These are phyloP conservation scores for Parambassis ranga DNA, from an alignment of 2,797 vertebrate genomes.

Conservation along the genomic window DNA sequence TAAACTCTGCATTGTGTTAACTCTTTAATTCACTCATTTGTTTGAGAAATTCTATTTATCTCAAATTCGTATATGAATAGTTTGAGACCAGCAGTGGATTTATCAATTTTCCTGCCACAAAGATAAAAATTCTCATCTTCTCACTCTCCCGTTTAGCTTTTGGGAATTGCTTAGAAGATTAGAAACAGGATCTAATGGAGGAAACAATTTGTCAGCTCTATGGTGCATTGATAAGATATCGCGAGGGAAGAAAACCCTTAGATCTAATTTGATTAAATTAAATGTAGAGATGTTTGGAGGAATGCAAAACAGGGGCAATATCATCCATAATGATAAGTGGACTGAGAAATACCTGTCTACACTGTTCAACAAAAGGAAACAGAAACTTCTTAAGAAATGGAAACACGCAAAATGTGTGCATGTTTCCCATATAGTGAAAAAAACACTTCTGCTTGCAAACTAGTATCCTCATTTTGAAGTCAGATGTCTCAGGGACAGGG, in stretches of 20 bases:
- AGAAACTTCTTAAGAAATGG: neutral
- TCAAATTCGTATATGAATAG: neutral
- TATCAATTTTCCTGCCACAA: slow-evolving; percentile 30
- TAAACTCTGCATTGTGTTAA: neutral
- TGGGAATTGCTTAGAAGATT: slow-evolving; percentile 51
- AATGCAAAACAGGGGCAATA: slow-evolving; percentile 10
- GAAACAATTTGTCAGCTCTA: slow-evolving; percentile 49
- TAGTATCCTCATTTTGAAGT: slow-evolving; percentile 29
- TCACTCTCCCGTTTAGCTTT: slow-evolving; percentile 9
- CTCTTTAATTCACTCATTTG: slow-evolving; percentile 12
- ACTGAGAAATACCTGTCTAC: neutral
- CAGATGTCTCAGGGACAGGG: slow-evolving; percentile 32
- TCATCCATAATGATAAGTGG: neutral
- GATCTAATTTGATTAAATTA: slow-evolving; percentile 49
- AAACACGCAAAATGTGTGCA: neutral
- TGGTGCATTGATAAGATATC: slow-evolving; percentile 46
- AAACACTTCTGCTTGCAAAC: slow-evolving; percentile 11
- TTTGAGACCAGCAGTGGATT: slow-evolving; percentile 5
- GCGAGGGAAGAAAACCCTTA: slow-evolving; percentile 28
- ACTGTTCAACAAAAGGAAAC: neutral
- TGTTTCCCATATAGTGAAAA: neutral
- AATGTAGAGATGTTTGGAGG: slow-evolving; percentile 25
- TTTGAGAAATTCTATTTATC: neutral
- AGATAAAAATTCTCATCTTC: slow-evolving; percentile 35
- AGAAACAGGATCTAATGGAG: slow-evolving; percentile 18